Evolutionary conservation across 2,113 vertebrate species (phyloP).

Genomic region (Platichthys stellatus): DNA sequence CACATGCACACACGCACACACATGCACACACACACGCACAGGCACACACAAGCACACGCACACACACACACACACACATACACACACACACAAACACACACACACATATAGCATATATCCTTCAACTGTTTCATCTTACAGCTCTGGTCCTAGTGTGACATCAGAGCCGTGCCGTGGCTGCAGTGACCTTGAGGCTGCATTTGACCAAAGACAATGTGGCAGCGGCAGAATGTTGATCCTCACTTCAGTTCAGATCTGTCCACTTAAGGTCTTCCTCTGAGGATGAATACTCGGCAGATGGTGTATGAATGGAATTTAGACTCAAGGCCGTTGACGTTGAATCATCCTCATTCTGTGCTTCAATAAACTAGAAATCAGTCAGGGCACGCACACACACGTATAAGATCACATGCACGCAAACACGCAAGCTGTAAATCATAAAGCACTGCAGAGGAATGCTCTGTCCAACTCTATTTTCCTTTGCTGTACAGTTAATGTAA

Average conservation of each 20-base stretch:
- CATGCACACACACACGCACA: background rate
- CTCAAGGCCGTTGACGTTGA: conserved; percentile 46
- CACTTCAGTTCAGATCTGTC: conserved; percentile 10
- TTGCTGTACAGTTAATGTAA: conserved; percentile 43
- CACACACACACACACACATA: background rate
- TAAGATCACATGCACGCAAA: background rate
- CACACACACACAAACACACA: background rate
- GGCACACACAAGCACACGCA: background rate
- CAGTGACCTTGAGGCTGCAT: conserved; percentile 36
- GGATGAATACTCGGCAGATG: conserved; percentile 36
- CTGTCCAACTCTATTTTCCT: conserved; percentile 23
- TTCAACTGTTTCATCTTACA: conserved; percentile 7
- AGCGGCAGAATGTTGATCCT: conserved; percentile 5
- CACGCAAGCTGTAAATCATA: conserved; percentile 6
- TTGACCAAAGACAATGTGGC: conserved; percentile 26
- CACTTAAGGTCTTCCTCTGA: conserved; percentile 49
- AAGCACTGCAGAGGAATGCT: conserved; percentile 24
- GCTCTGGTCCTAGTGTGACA: conserved; percentile 19
- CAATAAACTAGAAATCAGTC: background rate
- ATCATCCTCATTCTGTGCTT: conserved; percentile 11
- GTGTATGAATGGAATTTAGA: conserved; percentile 42
- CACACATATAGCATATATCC: background rate
- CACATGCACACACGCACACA: background rate
- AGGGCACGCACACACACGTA: background rate
- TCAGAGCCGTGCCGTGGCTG: background rate